Percentiles rank a stretch among this genome's conserved stretches.
Evolutionary conservation across 2,888 invertebrate species (phyloP).

Genomic region (Fabriciana adippe): DNA sequence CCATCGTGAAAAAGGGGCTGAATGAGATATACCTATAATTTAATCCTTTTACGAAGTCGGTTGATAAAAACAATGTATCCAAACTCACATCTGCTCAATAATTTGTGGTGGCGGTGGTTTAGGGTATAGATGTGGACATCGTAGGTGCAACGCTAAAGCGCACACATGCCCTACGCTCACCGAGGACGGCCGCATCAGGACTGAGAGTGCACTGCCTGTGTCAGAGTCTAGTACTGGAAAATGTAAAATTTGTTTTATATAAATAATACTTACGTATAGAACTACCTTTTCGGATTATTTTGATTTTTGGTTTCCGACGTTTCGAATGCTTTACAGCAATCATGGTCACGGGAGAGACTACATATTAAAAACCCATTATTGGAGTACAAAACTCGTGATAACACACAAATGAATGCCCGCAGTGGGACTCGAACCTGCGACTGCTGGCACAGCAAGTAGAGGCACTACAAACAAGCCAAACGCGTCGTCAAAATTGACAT

Average conservation of each 20-base stretch:
- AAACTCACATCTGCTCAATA: slow-evolving; percentile 34
- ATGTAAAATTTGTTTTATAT: neutral
- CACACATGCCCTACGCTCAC: slow-evolving; percentile 55
- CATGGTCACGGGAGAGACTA: too few species aligned
- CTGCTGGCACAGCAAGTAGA: neutral
- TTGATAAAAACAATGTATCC: neutral
- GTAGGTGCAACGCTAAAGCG: slow-evolving; percentile 62
- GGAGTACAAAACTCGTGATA: too few species aligned
- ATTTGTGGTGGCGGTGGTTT: slow-evolving; percentile 49
- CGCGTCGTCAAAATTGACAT: neutral
- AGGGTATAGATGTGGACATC: slow-evolving; percentile 51
- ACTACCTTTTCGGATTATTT: too few species aligned
- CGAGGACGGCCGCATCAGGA: slow-evolving; percentile 65
- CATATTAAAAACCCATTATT: too few species aligned
- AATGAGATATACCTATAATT: too few species aligned
- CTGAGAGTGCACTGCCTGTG: slow-evolving; percentile 59
- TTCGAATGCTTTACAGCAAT: too few species aligned
- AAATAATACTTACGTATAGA: too few species aligned
- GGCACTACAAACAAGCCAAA: neutral
- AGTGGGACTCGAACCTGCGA: too few species aligned
- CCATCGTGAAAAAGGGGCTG: too few species aligned
- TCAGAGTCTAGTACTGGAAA: slow-evolving; percentile 60
- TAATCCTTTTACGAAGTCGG: too few species aligned
- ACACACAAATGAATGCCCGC: too few species aligned
- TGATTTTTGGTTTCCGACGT: too few species aligned